Conservation (phyloP, 2,888 invertebrate genomes). For the Cremastinae sp. region DNA sequence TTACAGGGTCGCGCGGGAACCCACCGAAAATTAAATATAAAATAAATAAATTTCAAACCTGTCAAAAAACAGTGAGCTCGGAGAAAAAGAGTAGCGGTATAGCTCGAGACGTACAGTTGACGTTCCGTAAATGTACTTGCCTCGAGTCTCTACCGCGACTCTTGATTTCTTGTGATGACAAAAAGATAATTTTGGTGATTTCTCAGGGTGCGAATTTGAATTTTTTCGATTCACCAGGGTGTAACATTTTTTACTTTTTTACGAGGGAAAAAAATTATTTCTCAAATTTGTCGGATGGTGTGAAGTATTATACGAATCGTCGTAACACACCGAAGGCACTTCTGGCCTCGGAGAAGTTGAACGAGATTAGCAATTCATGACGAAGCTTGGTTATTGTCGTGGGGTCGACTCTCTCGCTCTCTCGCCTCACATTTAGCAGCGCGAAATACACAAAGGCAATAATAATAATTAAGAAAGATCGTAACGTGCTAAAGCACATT, state of each 20-base stretch:
- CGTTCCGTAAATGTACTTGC: too few species aligned
- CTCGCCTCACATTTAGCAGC: slow-evolving; percentile 69
- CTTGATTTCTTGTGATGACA: too few species aligned
- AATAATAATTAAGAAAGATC: slow-evolving; percentile 80
- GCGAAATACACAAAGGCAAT: slow-evolving; percentile 76
- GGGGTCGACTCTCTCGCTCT: slow-evolving; percentile 62
- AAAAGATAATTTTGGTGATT: too few species aligned
- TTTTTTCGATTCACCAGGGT: too few species aligned
- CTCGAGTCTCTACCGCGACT: too few species aligned
- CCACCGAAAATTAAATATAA: too few species aligned
- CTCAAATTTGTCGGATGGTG: not conserved
- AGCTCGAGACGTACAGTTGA: too few species aligned
- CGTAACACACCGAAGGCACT: not conserved
- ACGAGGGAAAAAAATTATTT: not conserved
- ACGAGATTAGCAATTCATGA: slow-evolving; percentile 79
- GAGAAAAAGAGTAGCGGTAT: too few species aligned
- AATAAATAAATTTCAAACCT: too few species aligned
- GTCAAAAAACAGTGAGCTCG: too few species aligned
- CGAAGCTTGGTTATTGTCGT: slow-evolving; percentile 76
- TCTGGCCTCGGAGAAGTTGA: slow-evolving; percentile 47
- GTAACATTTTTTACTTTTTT: not conserved
- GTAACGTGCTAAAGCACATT: slow-evolving; percentile 74
- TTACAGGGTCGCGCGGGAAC: too few species aligned
- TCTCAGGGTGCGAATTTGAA: too few species aligned
- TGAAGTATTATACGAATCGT: slow-evolving; percentile 10